Conservation (phyloP, 2,888 invertebrate species). For the Cephus spinipes region DNA sequence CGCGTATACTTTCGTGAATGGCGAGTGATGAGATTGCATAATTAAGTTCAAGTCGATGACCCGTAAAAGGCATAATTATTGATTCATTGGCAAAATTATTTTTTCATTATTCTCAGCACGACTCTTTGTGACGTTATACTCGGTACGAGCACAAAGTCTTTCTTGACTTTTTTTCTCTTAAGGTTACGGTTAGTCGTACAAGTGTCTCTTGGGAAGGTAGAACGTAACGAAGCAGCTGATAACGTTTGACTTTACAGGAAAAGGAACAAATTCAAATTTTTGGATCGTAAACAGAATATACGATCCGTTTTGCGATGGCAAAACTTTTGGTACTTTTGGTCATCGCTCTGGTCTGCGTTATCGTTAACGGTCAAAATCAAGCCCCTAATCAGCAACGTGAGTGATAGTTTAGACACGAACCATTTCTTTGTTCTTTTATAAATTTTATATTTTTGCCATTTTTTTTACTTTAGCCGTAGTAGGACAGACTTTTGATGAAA, state of each 20-base stretch:
- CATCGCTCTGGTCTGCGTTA: conserved; percentile 50
- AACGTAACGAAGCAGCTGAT: not conserved
- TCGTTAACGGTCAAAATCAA: conserved; percentile 57
- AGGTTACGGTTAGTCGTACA: not conserved
- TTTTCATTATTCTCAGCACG: not conserved
- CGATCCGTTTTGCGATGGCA: conserved; percentile 40
- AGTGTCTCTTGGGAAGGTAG: not conserved
- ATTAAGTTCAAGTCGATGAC: not conserved
- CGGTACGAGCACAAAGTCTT: not conserved
- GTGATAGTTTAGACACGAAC: conserved; percentile 28
- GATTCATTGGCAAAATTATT: not conserved
- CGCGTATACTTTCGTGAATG: not conserved
- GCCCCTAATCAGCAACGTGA: conserved; percentile 54
- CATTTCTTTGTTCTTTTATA: not conserved
- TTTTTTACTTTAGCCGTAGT: conserved; percentile 44
- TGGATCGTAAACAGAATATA: not conserved
- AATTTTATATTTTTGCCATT: not conserved
- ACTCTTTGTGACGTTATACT: not conserved
- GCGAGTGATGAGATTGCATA: not conserved
- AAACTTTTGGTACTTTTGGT: conserved; percentile 55
- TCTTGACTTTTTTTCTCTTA: not conserved
- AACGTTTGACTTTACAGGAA: conserved; percentile 27
- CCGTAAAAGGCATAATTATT: not conserved
- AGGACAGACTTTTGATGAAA: conserved; percentile 66
- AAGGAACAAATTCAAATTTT: conserved; percentile 27